Conservation (phyloP, 2,888 invertebrate species). For the Idaea straminata region DNA sequence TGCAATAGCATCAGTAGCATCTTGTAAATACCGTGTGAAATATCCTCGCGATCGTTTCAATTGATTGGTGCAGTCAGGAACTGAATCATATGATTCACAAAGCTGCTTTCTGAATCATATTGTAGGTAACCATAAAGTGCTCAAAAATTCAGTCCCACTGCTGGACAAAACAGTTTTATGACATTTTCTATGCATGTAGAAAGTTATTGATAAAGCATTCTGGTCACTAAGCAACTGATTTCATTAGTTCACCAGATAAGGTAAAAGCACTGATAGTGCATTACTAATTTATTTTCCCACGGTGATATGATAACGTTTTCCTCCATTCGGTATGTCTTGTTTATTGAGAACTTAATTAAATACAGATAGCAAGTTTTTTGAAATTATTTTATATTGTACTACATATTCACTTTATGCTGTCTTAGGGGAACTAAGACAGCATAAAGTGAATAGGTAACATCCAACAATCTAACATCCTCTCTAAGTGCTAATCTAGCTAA, state of each 20-base stretch:
- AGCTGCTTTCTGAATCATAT: not conserved
- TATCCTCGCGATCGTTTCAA: slow-evolving; percentile 14
- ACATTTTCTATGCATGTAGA: not conserved
- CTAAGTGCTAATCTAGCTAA: too few species aligned
- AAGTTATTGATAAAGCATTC: not conserved
- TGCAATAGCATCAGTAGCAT: slow-evolving; percentile 28
- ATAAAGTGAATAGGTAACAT: too few species aligned
- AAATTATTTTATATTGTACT: not conserved
- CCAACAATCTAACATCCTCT: too few species aligned
- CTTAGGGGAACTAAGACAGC: too few species aligned
- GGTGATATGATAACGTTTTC: not conserved
- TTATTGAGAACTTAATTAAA: not conserved
- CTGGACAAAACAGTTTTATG: not conserved
- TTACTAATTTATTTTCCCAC: slow-evolving; percentile 5
- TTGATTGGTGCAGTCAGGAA: slow-evolving; percentile 13
- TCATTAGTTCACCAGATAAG: not conserved
- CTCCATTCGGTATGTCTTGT: not conserved
- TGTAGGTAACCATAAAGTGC: not conserved
- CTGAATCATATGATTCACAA: slow-evolving; percentile 16
- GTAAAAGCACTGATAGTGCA: not conserved
- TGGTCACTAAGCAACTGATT: not conserved
- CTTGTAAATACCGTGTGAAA: slow-evolving; percentile 17
- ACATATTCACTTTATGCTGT: not conserved
- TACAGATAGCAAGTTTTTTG: not conserved
- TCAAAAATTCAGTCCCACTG: not conserved